Base-by-base conservation (phyloP, 2,113 vertebrate species). In the Cryptotis parvus region DNA sequence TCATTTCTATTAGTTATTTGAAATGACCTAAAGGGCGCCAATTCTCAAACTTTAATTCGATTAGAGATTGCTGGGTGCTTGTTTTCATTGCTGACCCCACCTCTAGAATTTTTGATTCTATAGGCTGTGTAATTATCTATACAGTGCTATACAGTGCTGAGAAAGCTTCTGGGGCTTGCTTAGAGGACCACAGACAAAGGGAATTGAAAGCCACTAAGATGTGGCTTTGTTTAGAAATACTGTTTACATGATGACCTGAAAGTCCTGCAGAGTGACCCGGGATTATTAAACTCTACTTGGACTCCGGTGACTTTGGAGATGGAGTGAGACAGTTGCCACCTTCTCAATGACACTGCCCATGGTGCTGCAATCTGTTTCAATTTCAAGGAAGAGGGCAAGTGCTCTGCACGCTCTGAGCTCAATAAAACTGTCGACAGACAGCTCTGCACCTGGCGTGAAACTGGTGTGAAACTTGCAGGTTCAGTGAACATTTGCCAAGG, bases 361-460 rank as follows among this genome's bases (percentile, higher is more conserved):
- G 66, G 94, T 18, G n/a, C 43, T n/a, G 31, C 87, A 91, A 91
- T 92, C 95, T 95, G 95, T 94, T 84, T 78, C 72, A 82, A 70
- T 92, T 81, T 75, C 65, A 87, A 63, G 41, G 41, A 70, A 65
- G 77, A 92, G 41, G 73, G 18, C 0, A 2, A 80, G 74, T 2
- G 65, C 81, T 75, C 68, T 4, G 41, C 68, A 41, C 33, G 3
- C 0, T 4, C 91, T 66, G 65, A 91, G 93, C 74, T 94, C 90
- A 74, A 65, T 87, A 78, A 92, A 55, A 35, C 84, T 68, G 65
- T 27, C 49, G 18, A 12, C 69, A 31, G 69, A 82, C 35, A 26
- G 73, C 81, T 58, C 75, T 75, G 77, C 69, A 33, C 90, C 94
- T 87, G 94, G 41, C 43, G 35, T 77, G 41, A 35, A 78, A 87